Evolutionary conservation across 2,888 invertebrate genomes (phyloP).

Genomic region (Pristionchus arcanus): DNA sequence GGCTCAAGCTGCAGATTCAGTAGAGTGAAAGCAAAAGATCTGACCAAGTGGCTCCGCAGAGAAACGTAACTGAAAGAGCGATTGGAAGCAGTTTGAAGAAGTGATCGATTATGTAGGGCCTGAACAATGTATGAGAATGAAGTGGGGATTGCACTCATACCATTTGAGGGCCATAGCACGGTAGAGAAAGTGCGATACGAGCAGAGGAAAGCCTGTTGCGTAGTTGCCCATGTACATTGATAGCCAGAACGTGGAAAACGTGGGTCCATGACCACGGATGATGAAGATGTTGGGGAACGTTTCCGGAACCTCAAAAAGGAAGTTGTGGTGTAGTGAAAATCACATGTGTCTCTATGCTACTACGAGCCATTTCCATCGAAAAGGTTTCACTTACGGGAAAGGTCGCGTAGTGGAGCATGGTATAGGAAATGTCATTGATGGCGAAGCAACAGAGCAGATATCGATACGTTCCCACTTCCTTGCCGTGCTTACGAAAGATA

Average conservation of each 20-base stretch:
- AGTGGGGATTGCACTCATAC: not conserved
- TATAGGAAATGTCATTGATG: slow-evolving; percentile 5
- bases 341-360: not conserved
- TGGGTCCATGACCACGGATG: not conserved
- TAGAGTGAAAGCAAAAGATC: too few relatives aligned
- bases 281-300: slow-evolving; percentile 25
- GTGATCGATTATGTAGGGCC: slow-evolving; percentile 7
- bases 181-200: slow-evolving; percentile 9
- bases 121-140: not conserved
- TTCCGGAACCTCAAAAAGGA: slow-evolving; percentile 4
- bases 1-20: not conserved
- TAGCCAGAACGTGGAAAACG: not conserved
- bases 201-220: slow-evolving; percentile 15
- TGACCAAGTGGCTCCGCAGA: slow-evolving; percentile 4
- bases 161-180: not conserved
- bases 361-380: not conserved
- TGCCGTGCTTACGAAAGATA: not conserved
- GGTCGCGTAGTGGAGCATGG: not conserved
- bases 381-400: not conserved
- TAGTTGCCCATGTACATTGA: slow-evolving; percentile 21
- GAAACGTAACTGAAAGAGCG: not conserved
- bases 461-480: slow-evolving; percentile 41
- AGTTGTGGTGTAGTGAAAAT: not conserved
- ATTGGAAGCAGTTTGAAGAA: slow-evolving; percentile 32
- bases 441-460: slow-evolving; percentile 33